Evolutionary conservation across 2,113 vertebrate species (phyloP).

Genomic region (human (Homo sapiens)): GRCh38 chr12:57257501-57258000

Average conservation of each 20-base stretch:
- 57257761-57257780: neutral
- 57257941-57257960: neutral
- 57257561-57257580: neutral
- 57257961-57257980: neutral
- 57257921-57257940: neutral
- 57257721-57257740: neutral
- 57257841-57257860: neutral
- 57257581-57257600: neutral
- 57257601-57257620: neutral
- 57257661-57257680: neutral
- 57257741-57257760: neutral
- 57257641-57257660: neutral
- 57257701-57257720: constrained; percentile 20
- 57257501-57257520: neutral
- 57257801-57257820: neutral
- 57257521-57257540: constrained; percentile 20
- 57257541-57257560: constrained; percentile 32
- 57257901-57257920: neutral
- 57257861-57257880: neutral
- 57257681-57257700: neutral
- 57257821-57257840: neutral
- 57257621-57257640: constrained; percentile 26
- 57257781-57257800: neutral
- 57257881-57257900: neutral
- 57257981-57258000: constrained; percentile 91